Evolutionary conservation across 1,140 invertebrate species (phyloP), one percentile per base, ranked within the genome.

Genomic region (Ceratina japonica): DNA sequence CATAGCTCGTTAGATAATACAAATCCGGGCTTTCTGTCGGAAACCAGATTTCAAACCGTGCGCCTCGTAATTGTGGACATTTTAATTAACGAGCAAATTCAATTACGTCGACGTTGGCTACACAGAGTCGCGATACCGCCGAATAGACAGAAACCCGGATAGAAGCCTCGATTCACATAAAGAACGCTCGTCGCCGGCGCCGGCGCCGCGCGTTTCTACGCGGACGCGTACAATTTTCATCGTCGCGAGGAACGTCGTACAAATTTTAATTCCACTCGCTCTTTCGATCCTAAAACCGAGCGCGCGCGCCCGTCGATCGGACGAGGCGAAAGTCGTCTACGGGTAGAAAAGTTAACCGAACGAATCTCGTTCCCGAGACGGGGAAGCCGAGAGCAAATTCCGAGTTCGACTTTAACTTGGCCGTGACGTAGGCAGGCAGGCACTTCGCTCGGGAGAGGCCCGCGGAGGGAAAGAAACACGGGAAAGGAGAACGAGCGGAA

Each of bases 61-160:
- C 37, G 16, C 72, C 12, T 54, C 61, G 27, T 64, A 64, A 74
- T 74, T 64, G 27, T 74, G 72, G 61, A 62, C 22, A 64, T 64
- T 74, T 74, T 74, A 74, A 74, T 74, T 74, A 65, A 65, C 62
- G 72, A 65, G 72, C 49, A 64, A 74, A 74, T 31, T 65, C 27
- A 20, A 63, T 74, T 74, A 52, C 15, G 71, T 49, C 12, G 15
- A 16, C 59, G 37, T 44, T 44, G 37, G 37, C 37, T 44, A 44
- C 31, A 24, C n/a, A 31, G 24, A 31, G 24, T 51, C 20, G 20
- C 59, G 44, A 54, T 63, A 63, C 31, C 7, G 69, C 20, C 31
- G 15, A 20, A 61, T 58, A 58, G 56, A 16, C 8, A 20, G 49
- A 37, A 31, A 44, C 10, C 10, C 10, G 37, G 37, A 44, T 44